phyloP scores from a whole-genome alignment of 2,797 vertebrate genomes.

The Poecilia velifera region DNA sequence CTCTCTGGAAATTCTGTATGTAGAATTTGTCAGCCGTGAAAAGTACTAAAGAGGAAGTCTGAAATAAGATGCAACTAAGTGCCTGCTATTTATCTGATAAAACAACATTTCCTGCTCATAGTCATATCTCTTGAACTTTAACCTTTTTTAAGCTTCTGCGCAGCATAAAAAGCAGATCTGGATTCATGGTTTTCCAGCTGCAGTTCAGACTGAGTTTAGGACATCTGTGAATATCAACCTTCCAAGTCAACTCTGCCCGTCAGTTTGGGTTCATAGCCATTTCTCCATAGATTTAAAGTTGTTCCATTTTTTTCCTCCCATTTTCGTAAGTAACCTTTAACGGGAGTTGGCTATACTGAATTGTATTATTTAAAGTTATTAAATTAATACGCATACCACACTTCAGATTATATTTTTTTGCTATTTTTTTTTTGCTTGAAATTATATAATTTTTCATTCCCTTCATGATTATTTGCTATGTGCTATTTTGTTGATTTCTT shows the following conservation, averaged over 20 bases:
- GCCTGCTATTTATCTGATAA: neutral
- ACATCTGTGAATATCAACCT: neutral
- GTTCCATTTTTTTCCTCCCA: too few species aligned
- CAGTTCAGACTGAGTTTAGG: neutral
- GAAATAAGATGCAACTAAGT: neutral
- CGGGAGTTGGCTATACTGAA: neutral
- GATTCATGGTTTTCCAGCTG: neutral
- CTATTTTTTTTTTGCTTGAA: neutral
- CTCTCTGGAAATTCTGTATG: neutral
- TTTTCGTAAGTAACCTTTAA: too few species aligned
- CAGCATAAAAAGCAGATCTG: neutral
- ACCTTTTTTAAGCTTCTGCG: neutral
- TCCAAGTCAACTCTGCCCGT: too few species aligned
- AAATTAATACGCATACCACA: neutral
- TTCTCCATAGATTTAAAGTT: too few species aligned
- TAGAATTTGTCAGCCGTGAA: too few species aligned
- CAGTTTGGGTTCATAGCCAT: too few species aligned
- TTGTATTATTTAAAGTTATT: neutral
- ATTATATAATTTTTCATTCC: too few species aligned
- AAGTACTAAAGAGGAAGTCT: neutral
- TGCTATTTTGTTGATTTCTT: neutral
- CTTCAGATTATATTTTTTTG: too few species aligned
- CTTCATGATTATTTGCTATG: too few species aligned
- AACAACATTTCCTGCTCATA: neutral
- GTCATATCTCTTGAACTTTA: neutral